A percentile compares a stretch with the other conserved stretches of the same genome.
Evolutionary conservation across 2,797 vertebrate species (phyloP).

Genomic region (Coreius guichenoti): DNA sequence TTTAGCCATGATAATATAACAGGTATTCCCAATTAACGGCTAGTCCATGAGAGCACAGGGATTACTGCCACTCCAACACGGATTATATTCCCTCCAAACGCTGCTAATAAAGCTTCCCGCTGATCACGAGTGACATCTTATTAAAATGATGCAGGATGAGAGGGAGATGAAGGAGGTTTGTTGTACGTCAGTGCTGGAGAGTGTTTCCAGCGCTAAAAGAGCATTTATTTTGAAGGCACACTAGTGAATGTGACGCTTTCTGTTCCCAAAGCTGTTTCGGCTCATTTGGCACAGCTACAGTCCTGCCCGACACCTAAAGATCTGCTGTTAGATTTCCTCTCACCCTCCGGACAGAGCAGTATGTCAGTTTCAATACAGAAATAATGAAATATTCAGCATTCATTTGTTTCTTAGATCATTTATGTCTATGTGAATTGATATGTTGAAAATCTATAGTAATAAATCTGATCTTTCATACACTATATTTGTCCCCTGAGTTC

Average conservation of each 20-base stretch:
- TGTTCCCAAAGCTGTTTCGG: neutral
- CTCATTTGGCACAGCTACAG: neutral
- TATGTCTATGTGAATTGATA: neutral
- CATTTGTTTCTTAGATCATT: too few species aligned
- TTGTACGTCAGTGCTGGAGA: neutral
- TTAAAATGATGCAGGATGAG: constrained; percentile 16
- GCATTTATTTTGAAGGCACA: neutral
- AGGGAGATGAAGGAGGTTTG: constrained; percentile 2
- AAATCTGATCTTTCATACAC: neutral
- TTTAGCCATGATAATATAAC: neutral
- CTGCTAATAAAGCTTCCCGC: constrained; percentile 39
- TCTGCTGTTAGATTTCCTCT: neutral
- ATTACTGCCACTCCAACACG: constrained; percentile 38
- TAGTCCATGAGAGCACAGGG: neutral
- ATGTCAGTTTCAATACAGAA: neutral
- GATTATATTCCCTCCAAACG: constrained; percentile 52
- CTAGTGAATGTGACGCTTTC: neutral
- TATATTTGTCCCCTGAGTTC: neutral
- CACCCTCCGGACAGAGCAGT: neutral
- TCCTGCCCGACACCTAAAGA: neutral
- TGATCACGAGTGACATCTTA: neutral
- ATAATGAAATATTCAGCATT: too few species aligned
- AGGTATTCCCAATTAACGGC: constrained; percentile 35
- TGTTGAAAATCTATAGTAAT: neutral
- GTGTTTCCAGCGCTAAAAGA: neutral